Evolutionary conservation across 2,888 invertebrate genomes (phyloP).

Genomic region (Cataglyphis rosenhaueri): DNA sequence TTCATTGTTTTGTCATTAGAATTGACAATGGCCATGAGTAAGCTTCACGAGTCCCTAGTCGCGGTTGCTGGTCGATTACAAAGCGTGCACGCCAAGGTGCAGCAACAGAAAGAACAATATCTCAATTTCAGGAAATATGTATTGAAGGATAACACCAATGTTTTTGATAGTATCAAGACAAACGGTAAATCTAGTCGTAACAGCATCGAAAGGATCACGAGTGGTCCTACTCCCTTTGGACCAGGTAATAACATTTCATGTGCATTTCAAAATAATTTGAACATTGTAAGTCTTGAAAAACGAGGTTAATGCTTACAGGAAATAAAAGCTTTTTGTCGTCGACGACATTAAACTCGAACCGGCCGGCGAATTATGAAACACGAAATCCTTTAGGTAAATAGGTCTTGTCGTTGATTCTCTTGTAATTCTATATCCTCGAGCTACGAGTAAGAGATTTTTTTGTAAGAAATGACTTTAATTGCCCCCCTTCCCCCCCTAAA

Average conservation of each 20-base stretch:
- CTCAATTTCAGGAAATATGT: slow-evolving; percentile 92
- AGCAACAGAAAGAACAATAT: slow-evolving; percentile 94
- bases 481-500: slow-evolving; percentile 67
- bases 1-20: slow-evolving; percentile 87
- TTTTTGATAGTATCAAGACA: slow-evolving; percentile 88
- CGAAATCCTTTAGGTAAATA: slow-evolving; percentile 83
- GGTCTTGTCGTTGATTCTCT: slow-evolving; percentile 37
- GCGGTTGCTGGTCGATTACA: slow-evolving; percentile 95
- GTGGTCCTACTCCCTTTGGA: slow-evolving; percentile 89
- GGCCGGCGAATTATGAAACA: slow-evolving; percentile 80
- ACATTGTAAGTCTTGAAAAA: slow-evolving; percentile 35
- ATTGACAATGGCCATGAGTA: slow-evolving; percentile 91
- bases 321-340: slow-evolving; percentile 82
- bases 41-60: slow-evolving; percentile 94
- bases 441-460: slow-evolving; percentile 57
- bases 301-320: slow-evolving; percentile 73
- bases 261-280: not conserved
- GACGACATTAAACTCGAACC: slow-evolving; percentile 77
- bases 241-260: slow-evolving; percentile 78
- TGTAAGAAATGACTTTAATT: slow-evolving; percentile 62
- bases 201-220: slow-evolving; percentile 85
- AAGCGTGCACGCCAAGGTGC: slow-evolving; percentile 92
- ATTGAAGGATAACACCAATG: slow-evolving; percentile 91
- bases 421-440: slow-evolving; percentile 62
- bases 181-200: slow-evolving; percentile 77